Evolutionary conservation across 2,797 vertebrate genomes (phyloP).

Genomic region (Liparis tanakae): DNA sequence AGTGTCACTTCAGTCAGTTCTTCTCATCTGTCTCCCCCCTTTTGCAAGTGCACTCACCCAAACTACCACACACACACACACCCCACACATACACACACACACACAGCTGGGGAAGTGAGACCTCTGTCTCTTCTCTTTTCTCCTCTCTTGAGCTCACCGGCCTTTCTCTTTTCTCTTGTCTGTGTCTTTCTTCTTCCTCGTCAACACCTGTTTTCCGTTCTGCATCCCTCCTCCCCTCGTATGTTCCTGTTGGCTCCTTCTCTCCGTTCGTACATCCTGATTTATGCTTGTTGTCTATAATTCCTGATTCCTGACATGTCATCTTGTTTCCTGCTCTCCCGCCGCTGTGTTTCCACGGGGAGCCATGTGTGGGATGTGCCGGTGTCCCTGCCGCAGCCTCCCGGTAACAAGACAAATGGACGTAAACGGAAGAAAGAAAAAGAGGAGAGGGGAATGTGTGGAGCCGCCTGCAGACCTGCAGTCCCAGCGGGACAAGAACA

Average conservation of each 20-base stretch:
- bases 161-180: conserved; percentile 29
- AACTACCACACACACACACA: conserved; percentile 39
- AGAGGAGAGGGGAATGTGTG: neutral
- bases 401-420: conserved; percentile 65
- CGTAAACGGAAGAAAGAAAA: conserved; percentile 45
- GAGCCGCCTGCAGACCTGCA: conserved; percentile 22
- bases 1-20: conserved; percentile 75
- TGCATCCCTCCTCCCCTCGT: conserved; percentile 50
- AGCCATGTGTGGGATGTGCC: conserved; percentile 59
- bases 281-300: conserved; percentile 55
- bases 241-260: conserved; percentile 57
- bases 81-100: conserved; percentile 5
- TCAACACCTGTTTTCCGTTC: conserved; percentile 43
- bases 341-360: conserved; percentile 42
- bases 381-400: conserved; percentile 56
- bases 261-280: conserved; percentile 58
- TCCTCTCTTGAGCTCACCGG: conserved; percentile 31
- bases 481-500: neutral
- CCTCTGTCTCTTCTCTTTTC: conserved; percentile 1
- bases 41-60: conserved; percentile 57
- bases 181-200: neutral
- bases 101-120: conserved; percentile 32
- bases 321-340: conserved; percentile 48
- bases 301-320: conserved; percentile 51
- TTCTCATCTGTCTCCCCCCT: conserved; percentile 73